These are phyloP conservation scores for Hylaea fasciaria DNA, from an alignment of 2,888 invertebrate genomes.

Conservation along the genomic window DNA sequence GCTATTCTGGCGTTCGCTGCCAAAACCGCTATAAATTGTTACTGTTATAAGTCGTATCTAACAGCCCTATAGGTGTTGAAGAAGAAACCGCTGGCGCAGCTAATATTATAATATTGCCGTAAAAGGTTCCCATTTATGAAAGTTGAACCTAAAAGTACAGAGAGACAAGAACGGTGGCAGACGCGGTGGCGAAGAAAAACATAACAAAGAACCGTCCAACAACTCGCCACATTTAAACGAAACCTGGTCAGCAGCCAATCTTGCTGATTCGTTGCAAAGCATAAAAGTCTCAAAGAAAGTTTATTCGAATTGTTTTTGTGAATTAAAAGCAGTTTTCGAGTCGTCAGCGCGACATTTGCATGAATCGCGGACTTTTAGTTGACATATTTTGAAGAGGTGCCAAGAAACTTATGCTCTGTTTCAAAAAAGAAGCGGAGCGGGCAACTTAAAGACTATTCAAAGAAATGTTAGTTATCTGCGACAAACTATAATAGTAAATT, in stretches of 20 bases:
- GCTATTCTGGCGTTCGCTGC: too few species aligned
- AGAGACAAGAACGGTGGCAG: too few species aligned
- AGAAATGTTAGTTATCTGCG: too few species aligned
- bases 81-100: too few species aligned
- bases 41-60: too few species aligned
- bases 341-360: slow-evolving; percentile 47
- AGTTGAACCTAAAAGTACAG: too few species aligned
- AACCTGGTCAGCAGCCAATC: slow-evolving; percentile 22
- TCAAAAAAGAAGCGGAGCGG: slow-evolving; percentile 8
- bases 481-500: neutral
- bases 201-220: neutral
- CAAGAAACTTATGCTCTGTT: slow-evolving; percentile 49
- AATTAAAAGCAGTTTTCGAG: slow-evolving; percentile 52
- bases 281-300: slow-evolving; percentile 42
- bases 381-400: slow-evolving; percentile 53
- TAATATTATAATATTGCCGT: too few species aligned
- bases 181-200: too few species aligned
- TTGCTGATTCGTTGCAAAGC: slow-evolving; percentile 20
- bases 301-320: slow-evolving; percentile 38
- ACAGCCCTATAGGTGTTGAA: too few species aligned
- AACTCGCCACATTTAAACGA: neutral
- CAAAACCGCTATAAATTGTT: too few species aligned
- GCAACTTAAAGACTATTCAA: too few species aligned
- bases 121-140: too few species aligned
- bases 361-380: slow-evolving; percentile 44